These are phyloP conservation scores for Hypsopygia costalis DNA, from an alignment of 2,888 invertebrate species.

Conservation along the genomic window DNA sequence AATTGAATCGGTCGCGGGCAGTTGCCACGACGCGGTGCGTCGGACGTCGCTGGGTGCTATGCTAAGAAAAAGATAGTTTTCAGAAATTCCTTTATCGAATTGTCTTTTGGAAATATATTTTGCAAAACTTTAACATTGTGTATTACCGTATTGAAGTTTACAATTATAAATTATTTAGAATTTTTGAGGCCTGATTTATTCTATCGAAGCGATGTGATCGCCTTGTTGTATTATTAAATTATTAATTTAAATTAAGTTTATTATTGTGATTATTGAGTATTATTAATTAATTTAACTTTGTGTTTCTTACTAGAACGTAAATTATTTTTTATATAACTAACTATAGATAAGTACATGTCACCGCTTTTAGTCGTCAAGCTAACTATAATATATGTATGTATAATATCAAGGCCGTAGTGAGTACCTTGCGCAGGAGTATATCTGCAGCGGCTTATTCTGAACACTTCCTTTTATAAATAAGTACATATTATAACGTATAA, in stretches of 20 bases:
- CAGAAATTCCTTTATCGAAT: constrained; percentile 26
- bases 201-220: constrained; percentile 24
- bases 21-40: background rate
- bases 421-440: background rate
- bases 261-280: constrained; percentile 4
- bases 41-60: constrained; percentile 56
- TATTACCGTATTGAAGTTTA: too few relatives aligned
- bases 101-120: constrained; percentile 15
- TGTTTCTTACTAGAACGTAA: constrained; percentile 2
- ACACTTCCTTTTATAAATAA: background rate
- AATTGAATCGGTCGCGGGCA: too few relatives aligned
- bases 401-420: too few relatives aligned
- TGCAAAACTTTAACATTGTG: too few relatives aligned
- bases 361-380: constrained; percentile 12
- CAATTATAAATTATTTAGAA: too few relatives aligned
- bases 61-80: constrained; percentile 64
- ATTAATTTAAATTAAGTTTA: background rate
- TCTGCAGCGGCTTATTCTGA: background rate
- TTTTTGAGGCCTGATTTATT: too few relatives aligned
- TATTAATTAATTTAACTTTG: background rate
- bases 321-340: constrained; percentile 11
- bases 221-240: too few relatives aligned
- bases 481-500: background rate
- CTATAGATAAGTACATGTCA: constrained; percentile 7
- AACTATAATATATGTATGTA: too few relatives aligned